Percentiles rank a stretch among this genome's conserved stretches.
These are phyloP conservation scores for Ichneumoninae sp. DNA, from an alignment of 2,888 invertebrate genomes.

Conservation along the genomic window DNA sequence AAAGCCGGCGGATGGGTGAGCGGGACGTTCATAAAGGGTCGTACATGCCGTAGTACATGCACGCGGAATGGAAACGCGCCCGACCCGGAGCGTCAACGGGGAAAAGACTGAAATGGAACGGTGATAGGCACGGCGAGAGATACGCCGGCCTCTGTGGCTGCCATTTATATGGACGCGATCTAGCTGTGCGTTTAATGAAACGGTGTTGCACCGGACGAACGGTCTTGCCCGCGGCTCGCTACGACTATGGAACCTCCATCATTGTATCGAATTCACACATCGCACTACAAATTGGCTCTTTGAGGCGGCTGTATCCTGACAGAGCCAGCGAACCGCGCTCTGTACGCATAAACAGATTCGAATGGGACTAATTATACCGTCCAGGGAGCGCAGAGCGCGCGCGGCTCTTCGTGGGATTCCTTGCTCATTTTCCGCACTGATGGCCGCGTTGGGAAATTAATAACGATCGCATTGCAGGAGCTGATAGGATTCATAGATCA, in stretches of 20 bases:
- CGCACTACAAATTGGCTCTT: slow-evolving; percentile 73
- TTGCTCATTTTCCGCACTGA: slow-evolving; percentile 3
- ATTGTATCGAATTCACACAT: slow-evolving; percentile 68
- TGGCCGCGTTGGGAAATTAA: not conserved
- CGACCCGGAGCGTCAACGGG: slow-evolving; percentile 12
- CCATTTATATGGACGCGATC: slow-evolving; percentile 12
- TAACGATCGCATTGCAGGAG: not conserved
- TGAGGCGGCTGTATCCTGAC: slow-evolving; percentile 44
- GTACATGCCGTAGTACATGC: slow-evolving; percentile 18
- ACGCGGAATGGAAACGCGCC: not conserved
- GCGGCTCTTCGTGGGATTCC: not conserved
- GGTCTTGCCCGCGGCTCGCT: slow-evolving; percentile 42
- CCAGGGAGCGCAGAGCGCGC: not conserved
- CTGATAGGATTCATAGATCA: not conserved
- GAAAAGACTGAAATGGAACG: slow-evolving; percentile 14
- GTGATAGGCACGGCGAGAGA: not conserved
- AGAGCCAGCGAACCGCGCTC: not conserved
- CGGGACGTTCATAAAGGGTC: not conserved
- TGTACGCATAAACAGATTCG: not conserved
- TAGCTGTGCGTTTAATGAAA: slow-evolving; percentile 68
- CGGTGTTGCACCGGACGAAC: slow-evolving; percentile 64
- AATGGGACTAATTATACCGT: slow-evolving; percentile 16
- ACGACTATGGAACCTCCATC: slow-evolving; percentile 67
- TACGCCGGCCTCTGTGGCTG: not conserved
- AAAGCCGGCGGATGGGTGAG: not conserved